Conservation (phyloP, 1,140 invertebrate genomes). For the Drosophila novamexicana region DNA sequence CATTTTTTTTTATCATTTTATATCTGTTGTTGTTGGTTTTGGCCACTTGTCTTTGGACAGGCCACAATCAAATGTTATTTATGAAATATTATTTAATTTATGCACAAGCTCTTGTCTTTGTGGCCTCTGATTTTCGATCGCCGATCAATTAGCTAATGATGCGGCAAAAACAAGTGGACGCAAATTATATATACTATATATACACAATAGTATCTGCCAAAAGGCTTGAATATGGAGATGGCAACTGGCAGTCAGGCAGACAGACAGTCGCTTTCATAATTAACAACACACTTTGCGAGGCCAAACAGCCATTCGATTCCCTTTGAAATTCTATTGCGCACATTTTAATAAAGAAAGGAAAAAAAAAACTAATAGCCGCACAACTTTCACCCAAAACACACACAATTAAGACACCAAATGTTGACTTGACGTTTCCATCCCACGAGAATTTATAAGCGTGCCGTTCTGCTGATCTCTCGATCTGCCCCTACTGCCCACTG, state of each 20-base stretch:
- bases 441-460: conserved; percentile 66
- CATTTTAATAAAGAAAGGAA: conserved; percentile 4
- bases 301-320: conserved; percentile 23
- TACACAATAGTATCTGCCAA: background rate
- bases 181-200: conserved; percentile 6
- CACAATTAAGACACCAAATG: conserved; percentile 34
- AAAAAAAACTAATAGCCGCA: conserved; percentile 10
- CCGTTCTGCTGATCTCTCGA: conserved; percentile 37
- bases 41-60: conserved; percentile 40
- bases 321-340: conserved; percentile 15
- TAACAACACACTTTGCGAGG: conserved; percentile 27
- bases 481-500: background rate
- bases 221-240: background rate
- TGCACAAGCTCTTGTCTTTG: conserved; percentile 32
- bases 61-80: conserved; percentile 57
- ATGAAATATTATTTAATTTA: conserved; percentile 72
- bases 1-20: conserved; percentile 50
- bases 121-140: conserved; percentile 12
- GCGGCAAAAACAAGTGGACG: conserved; percentile 23
- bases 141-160: conserved; percentile 51
- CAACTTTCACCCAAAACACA: conserved; percentile 66
- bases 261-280: conserved; percentile 17
- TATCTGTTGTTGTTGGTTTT: conserved; percentile 43
- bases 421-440: conserved; percentile 50
- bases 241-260: background rate